Percentiles rank a stretch among this genome's conserved stretches.
Conservation (phyloP, 1,140 invertebrate genomes). For the Ruditapes philippinarum region DNA sequence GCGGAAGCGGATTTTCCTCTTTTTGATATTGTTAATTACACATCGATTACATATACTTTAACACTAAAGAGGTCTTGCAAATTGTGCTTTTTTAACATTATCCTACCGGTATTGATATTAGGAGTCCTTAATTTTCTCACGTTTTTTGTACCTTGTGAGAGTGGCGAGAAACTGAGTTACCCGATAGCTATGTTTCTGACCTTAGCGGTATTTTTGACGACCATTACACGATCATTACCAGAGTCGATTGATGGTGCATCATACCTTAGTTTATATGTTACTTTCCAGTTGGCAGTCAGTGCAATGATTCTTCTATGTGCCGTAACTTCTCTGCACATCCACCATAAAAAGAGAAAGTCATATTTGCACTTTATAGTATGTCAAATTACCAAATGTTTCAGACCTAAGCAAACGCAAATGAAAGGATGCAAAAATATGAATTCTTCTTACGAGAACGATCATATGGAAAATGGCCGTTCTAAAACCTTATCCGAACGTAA, state of each 20-base stretch:
- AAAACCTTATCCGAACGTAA: no score
- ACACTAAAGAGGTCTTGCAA: neutral
- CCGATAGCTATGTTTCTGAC: neutral
- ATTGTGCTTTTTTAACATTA: slow-evolving; percentile 9
- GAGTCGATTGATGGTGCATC: neutral
- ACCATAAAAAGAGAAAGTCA: no score
- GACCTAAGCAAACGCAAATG: no score
- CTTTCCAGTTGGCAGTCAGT: neutral
- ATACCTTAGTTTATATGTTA: neutral
- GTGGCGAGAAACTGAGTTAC: neutral
- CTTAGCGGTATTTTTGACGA: neutral
- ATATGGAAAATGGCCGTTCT: no score
- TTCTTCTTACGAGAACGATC: no score
- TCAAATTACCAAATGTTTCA: no score
- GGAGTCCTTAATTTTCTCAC: neutral
- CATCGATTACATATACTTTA: neutral
- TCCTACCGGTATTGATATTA: neutral
- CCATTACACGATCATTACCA: neutral
- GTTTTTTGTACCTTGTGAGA: slow-evolving; percentile 19
- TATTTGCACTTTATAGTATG: no score
- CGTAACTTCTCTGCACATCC: neutral
- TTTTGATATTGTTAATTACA: neutral
- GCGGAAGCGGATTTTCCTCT: no score
- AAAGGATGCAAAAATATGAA: no score
- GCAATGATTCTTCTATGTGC: no score